phyloP scores from a whole-genome alignment of 1,140 invertebrate genomes.

The Hylaeus anthracinus region DNA sequence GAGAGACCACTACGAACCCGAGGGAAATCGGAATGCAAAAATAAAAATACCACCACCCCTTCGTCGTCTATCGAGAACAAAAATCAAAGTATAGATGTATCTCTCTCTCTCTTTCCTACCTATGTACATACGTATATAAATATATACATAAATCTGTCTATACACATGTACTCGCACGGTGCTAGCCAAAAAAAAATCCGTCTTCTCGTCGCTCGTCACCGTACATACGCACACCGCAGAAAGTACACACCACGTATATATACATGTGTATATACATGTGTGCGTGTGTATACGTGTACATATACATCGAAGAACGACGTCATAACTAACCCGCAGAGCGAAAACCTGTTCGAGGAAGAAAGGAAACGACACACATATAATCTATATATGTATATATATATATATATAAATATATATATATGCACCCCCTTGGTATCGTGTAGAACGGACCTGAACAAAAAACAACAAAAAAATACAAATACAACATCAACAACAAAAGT shows the following conservation, averaged over 20 bases:
- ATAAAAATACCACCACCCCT: constrained; percentile 17
- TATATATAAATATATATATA: constrained; percentile 35
- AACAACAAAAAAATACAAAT: constrained; percentile 38
- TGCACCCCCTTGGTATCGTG: constrained; percentile 2
- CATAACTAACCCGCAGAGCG: constrained; percentile 21
- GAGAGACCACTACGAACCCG: constrained; percentile 4
- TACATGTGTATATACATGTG: constrained; percentile 1
- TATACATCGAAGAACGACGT: constrained; percentile 48
- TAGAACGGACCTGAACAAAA: constrained; percentile 32
- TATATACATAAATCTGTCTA: constrained; percentile 17
- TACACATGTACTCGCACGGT: constrained; percentile 54
- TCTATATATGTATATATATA: constrained; percentile 35
- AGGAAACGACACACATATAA: constrained; percentile 33
- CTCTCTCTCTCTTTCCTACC: constrained; percentile 33
- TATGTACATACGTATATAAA: constrained; percentile 34
- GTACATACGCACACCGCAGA: constrained; percentile 47
- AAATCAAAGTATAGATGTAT: constrained; percentile 41
- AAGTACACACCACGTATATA: constrained; percentile 30
- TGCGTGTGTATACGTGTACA: neutral
- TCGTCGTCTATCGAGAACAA: constrained; percentile 37
- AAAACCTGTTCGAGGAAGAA: constrained; percentile 22
- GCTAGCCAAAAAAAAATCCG: constrained; percentile 36
- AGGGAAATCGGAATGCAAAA: constrained; percentile 22
- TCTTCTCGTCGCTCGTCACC: constrained; percentile 45
- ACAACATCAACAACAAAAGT: constrained; percentile 52